Percentiles rank a stretch among this genome's conserved stretches.
These are phyloP conservation scores for Phymatocera aterrima DNA, from an alignment of 2,888 invertebrate genomes.

Conservation along the genomic window DNA sequence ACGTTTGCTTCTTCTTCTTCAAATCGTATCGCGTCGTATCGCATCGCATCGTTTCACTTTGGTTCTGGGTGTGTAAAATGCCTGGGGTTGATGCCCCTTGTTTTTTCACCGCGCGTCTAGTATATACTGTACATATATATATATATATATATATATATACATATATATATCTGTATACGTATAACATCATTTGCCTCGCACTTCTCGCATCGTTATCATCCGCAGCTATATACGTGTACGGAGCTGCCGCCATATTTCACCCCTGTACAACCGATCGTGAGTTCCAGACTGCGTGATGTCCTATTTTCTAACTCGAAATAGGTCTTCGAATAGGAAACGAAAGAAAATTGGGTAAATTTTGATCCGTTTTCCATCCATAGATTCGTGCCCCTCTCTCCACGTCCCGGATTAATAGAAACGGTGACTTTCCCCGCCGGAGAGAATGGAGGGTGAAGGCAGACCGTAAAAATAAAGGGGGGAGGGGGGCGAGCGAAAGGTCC, in stretches of 20 bases:
- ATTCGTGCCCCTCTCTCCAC: not conserved
- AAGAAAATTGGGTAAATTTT: not conserved
- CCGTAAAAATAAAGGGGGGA: not conserved
- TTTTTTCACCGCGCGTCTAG: not conserved
- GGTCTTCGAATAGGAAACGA: not conserved
- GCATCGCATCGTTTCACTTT: not conserved
- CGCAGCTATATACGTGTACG: too few relatives aligned
- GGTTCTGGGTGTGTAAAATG: constrained; percentile 11
- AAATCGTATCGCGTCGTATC: not conserved
- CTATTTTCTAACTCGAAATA: not conserved
- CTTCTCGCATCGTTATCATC: too few relatives aligned
- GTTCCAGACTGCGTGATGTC: not conserved
- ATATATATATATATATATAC: too few relatives aligned
- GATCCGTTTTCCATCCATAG: not conserved
- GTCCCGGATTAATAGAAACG: not conserved
- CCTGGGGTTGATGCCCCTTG: constrained; percentile 37
- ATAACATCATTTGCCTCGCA: too few relatives aligned
- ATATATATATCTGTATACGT: too few relatives aligned
- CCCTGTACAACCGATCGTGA: not conserved
- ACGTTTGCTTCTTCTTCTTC: not conserved
- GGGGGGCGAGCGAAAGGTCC: not conserved
- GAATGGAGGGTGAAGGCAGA: constrained; percentile 10
- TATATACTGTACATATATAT: not conserved
- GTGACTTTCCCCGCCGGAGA: too few relatives aligned
- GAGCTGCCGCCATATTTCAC: not conserved